A percentile compares a stretch with the other conserved stretches of the same genome.
Conservation (phyloP, 2,888 invertebrate species). For the Trissoscelio sp. region DNA sequence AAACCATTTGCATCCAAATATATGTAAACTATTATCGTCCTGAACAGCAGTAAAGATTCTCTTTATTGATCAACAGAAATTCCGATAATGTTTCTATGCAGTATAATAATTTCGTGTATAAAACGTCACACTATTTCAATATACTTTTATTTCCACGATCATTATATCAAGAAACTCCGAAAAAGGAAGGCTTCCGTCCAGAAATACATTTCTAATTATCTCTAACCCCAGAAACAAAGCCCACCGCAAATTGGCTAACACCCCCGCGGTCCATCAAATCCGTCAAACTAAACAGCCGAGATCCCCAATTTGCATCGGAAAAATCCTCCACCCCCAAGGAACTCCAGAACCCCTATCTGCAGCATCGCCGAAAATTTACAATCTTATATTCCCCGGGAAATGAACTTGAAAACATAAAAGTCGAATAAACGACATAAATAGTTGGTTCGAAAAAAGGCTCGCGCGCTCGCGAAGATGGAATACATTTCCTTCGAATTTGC, state of each 20-base stretch:
- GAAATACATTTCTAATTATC: neutral
- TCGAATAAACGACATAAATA: slow-evolving; percentile 56
- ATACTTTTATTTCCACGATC: too few species aligned
- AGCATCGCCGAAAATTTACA: slow-evolving; percentile 33
- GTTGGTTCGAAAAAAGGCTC: slow-evolving; percentile 44
- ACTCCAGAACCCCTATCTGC: neutral
- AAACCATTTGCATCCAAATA: too few species aligned
- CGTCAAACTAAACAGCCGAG: slow-evolving; percentile 15
- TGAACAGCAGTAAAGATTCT: too few species aligned
- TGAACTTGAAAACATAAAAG: slow-evolving; percentile 46
- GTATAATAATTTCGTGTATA: too few species aligned
- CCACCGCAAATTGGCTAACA: neutral
- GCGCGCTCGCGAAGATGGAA: slow-evolving; percentile 45
- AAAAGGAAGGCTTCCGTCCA: neutral
- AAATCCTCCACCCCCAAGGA: neutral
- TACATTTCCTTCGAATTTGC: slow-evolving; percentile 56
- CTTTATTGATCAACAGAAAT: too few species aligned
- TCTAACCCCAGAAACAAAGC: neutral
- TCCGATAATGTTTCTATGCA: too few species aligned
- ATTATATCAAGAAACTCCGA: too few species aligned
- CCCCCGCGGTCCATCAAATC: slow-evolving; percentile 2
- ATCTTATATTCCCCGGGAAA: slow-evolving; percentile 23
- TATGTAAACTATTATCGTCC: too few species aligned
- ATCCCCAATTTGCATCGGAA: slow-evolving; percentile 21
- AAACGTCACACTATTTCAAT: too few species aligned